These are phyloP conservation scores for Schrankia costaestrigalis DNA, from an alignment of 2,888 invertebrate genomes.

Conservation along the genomic window DNA sequence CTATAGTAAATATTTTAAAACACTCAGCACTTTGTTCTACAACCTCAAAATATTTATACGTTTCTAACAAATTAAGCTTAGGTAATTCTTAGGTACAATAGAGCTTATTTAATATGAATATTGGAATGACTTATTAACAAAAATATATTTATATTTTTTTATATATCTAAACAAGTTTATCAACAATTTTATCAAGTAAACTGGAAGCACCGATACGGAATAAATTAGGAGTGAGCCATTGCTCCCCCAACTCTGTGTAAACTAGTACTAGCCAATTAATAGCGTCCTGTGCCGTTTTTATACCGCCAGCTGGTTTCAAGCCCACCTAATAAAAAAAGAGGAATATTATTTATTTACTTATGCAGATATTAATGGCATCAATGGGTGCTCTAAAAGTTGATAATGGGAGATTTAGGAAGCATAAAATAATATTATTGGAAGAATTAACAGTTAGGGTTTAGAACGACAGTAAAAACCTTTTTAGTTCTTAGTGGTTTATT, in stretches of 20 bases:
- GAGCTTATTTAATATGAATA: too few species aligned
- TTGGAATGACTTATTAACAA: background rate
- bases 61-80: too few species aligned
- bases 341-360: too few species aligned
- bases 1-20: too few species aligned
- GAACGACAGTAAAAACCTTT: too few species aligned
- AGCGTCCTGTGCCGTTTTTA: constrained; percentile 91
- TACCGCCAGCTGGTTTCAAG: constrained; percentile 98
- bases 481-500: too few species aligned
- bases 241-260: constrained; percentile 90
- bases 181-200: constrained; percentile 89
- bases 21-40: too few species aligned
- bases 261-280: constrained; percentile 93
- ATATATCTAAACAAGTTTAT: constrained; percentile 3
- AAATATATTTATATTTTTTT: background rate
- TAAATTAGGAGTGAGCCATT: constrained; percentile 89
- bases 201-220: constrained; percentile 98
- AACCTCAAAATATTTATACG: too few species aligned
- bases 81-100: too few species aligned
- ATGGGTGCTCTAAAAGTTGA: too few species aligned
- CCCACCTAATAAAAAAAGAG: constrained; percentile 86
- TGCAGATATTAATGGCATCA: too few species aligned
- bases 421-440: background rate
- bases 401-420: background rate
- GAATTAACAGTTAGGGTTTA: too few species aligned